Evolutionary conservation across 2,888 invertebrate genomes (phyloP), one percentile per base, ranked within the genome.

Genomic region (Sepiola atlantica): DNA sequence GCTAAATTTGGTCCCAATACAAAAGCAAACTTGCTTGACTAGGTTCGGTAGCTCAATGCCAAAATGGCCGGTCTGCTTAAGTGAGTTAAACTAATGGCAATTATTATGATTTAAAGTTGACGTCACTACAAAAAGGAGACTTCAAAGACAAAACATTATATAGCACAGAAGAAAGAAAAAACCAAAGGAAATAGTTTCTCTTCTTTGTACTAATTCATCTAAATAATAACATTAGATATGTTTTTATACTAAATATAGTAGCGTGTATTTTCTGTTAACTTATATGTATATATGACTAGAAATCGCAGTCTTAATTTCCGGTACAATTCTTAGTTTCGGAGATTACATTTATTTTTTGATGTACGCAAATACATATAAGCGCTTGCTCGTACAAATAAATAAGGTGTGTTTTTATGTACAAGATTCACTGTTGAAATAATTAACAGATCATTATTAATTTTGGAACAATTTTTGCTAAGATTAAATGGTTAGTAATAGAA

Each of bases 121-220:
- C n/a, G 77, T 77, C 77, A 16, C 77, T 77, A 77, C 77, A 77
- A 77, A 77, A n/a, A 77, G 12, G 32, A 77, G n/a, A 77, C n/a
- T 77, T 77, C 77, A 77, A 3, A 77, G 77, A 32, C n/a, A 77
- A n/a, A 77, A 77, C n/a, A 77, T 14, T n/a, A 12, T 77, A 77
- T 77, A 4, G n/a, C 32, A 1, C n/a, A 24, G 77, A n/a, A 77
- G 8, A 77, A 77, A 12, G n/a, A n/a, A n/a, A n/a, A n/a, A n/a
- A n/a, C n/a, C n/a, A n/a, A n/a, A n/a, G 32, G 3, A 77, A 77
- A 77, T n/a, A 14, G n/a, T 77, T 77, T 77, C n/a, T 77, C 28
- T n/a, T n/a, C n/a, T 77, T 77, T 16, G n/a, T n/a, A 77, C 77
- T 77, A 77, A 77, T 77, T 77, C 77, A 77, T n/a, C 77, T n/a